These are phyloP conservation scores for Drosophila rellima DNA, from an alignment of 2,888 invertebrate genomes.

Conservation along the genomic window DNA sequence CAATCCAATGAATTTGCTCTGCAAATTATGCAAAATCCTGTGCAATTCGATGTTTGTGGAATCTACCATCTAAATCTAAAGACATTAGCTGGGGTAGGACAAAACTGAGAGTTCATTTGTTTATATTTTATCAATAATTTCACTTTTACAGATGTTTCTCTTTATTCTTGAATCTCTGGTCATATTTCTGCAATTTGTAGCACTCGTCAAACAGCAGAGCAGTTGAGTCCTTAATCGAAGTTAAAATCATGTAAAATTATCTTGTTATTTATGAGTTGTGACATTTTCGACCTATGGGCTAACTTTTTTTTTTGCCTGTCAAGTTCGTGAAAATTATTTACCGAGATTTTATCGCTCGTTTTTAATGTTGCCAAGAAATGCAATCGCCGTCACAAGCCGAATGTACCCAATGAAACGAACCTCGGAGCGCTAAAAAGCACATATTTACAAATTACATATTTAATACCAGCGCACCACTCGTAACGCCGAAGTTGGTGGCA, in stretches of 20 bases:
- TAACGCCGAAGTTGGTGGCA: too few species aligned
- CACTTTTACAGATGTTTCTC: slow-evolving; percentile 59
- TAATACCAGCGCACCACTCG: too few species aligned
- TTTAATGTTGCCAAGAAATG: slow-evolving; percentile 25
- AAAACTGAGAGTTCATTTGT: background rate
- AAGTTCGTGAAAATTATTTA: slow-evolving; percentile 2
- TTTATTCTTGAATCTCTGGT: slow-evolving; percentile 66
- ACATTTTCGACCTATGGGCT: background rate
- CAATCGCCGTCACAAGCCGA: slow-evolving; percentile 24
- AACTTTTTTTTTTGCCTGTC: background rate
- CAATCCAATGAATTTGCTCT: slow-evolving; percentile 62
- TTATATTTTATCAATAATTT: background rate
- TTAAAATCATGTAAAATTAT: background rate
- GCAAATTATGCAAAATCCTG: slow-evolving; percentile 71
- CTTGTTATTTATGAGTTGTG: slow-evolving; percentile 3
- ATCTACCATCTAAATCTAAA: slow-evolving; percentile 70
- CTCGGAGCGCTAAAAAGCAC: too few species aligned
- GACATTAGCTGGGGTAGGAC: slow-evolving; percentile 55
- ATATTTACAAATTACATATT: too few species aligned
- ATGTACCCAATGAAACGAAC: background rate
- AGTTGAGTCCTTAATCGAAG: slow-evolving; percentile 5
- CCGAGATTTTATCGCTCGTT: slow-evolving; percentile 12
- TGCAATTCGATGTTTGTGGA: slow-evolving; percentile 63
- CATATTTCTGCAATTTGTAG: slow-evolving; percentile 64
- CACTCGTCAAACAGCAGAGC: slow-evolving; percentile 37